Percentiles rank a stretch among this genome's conserved stretches.
phyloP scores from a whole-genome alignment of 1,140 invertebrate genomes.

The Leptinotarsa defecta region DNA sequence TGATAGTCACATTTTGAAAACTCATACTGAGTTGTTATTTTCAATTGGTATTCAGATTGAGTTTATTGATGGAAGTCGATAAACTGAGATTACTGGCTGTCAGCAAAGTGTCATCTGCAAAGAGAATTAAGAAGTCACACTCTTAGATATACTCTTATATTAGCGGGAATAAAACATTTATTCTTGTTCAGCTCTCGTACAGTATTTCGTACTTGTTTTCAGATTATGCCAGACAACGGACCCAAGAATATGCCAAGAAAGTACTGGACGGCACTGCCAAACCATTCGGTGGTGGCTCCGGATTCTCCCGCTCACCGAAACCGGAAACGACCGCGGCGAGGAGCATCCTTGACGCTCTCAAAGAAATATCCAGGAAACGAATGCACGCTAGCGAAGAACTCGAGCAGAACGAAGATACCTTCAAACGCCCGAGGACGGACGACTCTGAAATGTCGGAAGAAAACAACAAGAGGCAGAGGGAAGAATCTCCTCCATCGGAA shows the following conservation, averaged over 20 bases:
- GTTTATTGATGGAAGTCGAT: no score
- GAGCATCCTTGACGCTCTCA: conserved; percentile 59
- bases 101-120: no score
- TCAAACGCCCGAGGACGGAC: conserved; percentile 40
- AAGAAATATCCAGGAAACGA: conserved; percentile 60
- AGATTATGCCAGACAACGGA: conserved; percentile 35
- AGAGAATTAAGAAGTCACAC: no score
- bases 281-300: conserved; percentile 15
- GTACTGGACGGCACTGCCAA: conserved; percentile 39
- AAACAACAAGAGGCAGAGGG: conserved; percentile 21
- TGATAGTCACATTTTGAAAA: no score
- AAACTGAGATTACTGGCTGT: no score
- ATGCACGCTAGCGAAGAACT: conserved; percentile 54
- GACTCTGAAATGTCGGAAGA: conserved; percentile 26
- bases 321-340: conserved; percentile 54
- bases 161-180: no score
- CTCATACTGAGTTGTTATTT: neutral
- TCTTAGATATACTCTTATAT: no score
- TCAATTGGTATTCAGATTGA: neutral
- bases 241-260: conserved; percentile 36
- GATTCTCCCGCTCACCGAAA: neutral
- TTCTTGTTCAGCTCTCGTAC: no score
- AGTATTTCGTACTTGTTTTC: conserved; percentile 15
- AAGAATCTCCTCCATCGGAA: conserved; percentile 36
- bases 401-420: conserved; percentile 37